Base-by-base conservation (phyloP, 2,113 vertebrate genomes). In the Bubo blakistoni region DNA sequence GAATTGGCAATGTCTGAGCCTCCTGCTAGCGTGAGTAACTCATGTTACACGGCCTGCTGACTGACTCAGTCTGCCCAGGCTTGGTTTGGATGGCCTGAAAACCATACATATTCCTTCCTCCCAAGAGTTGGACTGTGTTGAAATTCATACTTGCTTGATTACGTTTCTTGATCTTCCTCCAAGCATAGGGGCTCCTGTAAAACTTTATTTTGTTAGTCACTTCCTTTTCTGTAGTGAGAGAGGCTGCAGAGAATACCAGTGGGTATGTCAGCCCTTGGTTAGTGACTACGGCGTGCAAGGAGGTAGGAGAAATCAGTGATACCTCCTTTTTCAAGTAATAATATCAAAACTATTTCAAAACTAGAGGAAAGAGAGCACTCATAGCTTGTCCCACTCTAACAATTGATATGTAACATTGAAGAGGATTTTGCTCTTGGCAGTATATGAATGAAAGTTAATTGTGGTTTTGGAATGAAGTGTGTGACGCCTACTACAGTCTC, bases 381-480 rank as follows among this genome's bases (percentile, higher is more conserved):
- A 11, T 86, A 49, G 40, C 87, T 89, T 88, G 57, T 86, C 69
- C 57, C 49, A 26, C 57, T 93, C 0, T 71, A 80, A 81, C 36
- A 88, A 49, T 40, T 76, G 79, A 52, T 85, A 51, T 0, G 0
- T 62, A 66, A 55, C 40, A n/a, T 18, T n/a, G 62, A 88, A 44
- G 72, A 57, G 46, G 91, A 57, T 69, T 94, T 82, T 94, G 44
- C 40, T 93, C 7, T 63, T 92, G 69, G 70, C 26, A 63, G 73
- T 52, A 30, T 62, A 91, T 90, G 88, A 78, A 96, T 95, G 94
- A 83, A 96, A 69, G 58, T 73, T 82, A 89, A 67, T 94, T 82
- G 92, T 90, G 73, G 38, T 89, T 91, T 91, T 83, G 74, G 72
- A 92, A 87, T 76, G 66, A 95, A 85, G 74, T 34, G 29, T 55